Conservation (phyloP, 2,888 invertebrate genomes). For the Dichetophora obliterata region DNA sequence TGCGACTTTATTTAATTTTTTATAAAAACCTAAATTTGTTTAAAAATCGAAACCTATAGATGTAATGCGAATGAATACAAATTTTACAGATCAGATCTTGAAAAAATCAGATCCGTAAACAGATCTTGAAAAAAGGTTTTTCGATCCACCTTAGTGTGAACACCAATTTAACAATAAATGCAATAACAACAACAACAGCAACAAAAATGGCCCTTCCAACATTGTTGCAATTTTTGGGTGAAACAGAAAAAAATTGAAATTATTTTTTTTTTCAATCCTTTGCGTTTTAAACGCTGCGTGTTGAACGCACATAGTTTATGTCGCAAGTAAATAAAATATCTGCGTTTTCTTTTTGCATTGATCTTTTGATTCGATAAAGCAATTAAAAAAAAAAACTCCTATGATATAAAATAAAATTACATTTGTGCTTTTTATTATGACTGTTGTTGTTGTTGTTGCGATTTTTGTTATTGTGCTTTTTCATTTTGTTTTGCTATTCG, state of each 20-base stretch:
- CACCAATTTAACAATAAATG: background rate
- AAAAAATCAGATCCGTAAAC: no score
- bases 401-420: conserved; percentile 15
- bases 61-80: no score
- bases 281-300: background rate
- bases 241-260: background rate
- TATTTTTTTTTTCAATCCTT: background rate
- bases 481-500: conserved; percentile 25
- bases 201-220: background rate
- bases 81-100: no score
- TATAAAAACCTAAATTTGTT: no score
- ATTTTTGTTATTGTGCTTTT: conserved; percentile 28
- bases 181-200: conserved; percentile 8
- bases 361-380: conserved; percentile 22
- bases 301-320: background rate
- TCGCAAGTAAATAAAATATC: background rate
- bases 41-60: no score
- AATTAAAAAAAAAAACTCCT: background rate
- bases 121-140: no score
- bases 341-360: background rate
- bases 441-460: conserved; percentile 29
- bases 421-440: conserved; percentile 32
- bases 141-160: no score
- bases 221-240: conserved; percentile 1
- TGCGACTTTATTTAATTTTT: no score